Evolutionary conservation across 2,888 invertebrate genomes (phyloP).

Genomic region (Pachymerium ferrugineum): DNA sequence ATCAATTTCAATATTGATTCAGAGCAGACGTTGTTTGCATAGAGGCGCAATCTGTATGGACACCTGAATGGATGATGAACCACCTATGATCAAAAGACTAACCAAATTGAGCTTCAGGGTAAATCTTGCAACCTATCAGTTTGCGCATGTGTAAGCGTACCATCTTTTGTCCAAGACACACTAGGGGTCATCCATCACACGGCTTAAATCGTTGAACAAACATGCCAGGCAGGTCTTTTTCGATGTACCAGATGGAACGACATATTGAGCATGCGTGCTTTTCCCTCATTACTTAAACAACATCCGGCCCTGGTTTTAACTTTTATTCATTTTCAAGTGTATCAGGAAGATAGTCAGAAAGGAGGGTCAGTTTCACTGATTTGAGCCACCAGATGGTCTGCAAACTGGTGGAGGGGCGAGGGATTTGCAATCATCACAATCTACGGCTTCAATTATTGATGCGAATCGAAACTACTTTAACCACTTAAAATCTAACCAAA

Average conservation of each 20-base stretch:
- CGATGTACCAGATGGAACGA: background rate
- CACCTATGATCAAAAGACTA: background rate
- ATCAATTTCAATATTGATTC: background rate
- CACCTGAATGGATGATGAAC: slow-evolving; percentile 9
- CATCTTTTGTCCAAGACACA: background rate
- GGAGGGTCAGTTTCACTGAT: background rate
- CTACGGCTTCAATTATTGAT: background rate
- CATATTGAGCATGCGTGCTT: background rate
- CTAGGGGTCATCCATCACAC: background rate
- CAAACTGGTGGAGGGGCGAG: background rate
- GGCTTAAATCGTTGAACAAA: background rate
- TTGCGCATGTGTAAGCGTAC: background rate
- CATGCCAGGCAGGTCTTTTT: background rate
- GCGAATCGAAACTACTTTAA: too few species aligned
- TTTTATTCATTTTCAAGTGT: slow-evolving; percentile 15
- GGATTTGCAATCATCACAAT: background rate
- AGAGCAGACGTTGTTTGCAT: background rate
- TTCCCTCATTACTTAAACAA: slow-evolving; percentile 1
- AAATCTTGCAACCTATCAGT: slow-evolving; percentile 1
- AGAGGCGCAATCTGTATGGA: background rate
- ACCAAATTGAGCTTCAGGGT: background rate
- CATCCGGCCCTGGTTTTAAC: background rate
- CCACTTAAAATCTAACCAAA: too few species aligned
- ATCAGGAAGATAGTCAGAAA: background rate
- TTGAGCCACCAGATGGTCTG: background rate